These are phyloP conservation scores for Cavia aperea DNA, from an alignment of 2,113 vertebrate species.

Conservation along the genomic window DNA sequence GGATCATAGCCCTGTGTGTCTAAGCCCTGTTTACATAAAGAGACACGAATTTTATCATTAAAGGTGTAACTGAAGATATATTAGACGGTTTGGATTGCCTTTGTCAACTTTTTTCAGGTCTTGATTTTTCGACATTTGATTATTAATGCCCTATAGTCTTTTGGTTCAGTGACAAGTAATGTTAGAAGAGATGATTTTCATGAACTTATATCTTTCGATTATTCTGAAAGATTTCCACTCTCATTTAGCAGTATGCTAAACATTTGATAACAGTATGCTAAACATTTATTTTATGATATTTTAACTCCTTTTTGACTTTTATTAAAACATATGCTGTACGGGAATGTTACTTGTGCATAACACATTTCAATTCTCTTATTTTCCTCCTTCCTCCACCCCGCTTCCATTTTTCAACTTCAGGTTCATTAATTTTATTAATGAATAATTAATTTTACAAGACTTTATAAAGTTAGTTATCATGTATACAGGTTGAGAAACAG, in stretches of 20 bases:
- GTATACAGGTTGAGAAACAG: background rate
- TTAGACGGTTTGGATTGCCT: background rate
- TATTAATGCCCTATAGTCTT: background rate
- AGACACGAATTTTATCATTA: background rate
- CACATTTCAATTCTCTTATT: background rate
- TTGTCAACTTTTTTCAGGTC: background rate
- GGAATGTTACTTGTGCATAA: background rate
- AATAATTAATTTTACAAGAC: background rate
- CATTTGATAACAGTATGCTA: background rate
- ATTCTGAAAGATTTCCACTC: background rate
- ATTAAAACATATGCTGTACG: background rate
- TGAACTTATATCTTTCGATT: background rate
- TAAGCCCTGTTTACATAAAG: background rate
- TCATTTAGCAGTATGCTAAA: background rate
- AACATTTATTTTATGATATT: background rate
- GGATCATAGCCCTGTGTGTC: background rate
- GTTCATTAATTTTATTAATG: background rate
- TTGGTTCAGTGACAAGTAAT: background rate
- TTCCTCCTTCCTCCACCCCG: background rate
- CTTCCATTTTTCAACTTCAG: background rate
- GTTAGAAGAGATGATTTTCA: background rate
- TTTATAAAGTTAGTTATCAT: background rate
- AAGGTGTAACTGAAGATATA: accelerated
- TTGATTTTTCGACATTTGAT: background rate
- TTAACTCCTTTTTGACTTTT: background rate